These are phyloP conservation scores for Ruditapes philippinarum DNA, from an alignment of 1,140 invertebrate species.

Conservation along the genomic window DNA sequence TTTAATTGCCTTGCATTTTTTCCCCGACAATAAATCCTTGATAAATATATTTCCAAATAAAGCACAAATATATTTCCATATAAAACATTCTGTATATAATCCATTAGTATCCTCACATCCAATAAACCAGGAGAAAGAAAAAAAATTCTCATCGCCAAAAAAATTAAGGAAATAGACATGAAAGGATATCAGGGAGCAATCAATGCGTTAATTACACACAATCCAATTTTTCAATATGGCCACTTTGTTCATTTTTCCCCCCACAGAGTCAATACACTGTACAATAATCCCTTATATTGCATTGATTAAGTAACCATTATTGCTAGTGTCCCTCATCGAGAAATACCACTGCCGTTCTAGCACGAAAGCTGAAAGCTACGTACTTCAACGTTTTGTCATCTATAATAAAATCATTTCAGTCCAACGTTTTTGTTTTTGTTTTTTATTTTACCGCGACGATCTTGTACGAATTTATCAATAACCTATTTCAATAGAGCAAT, in stretches of 20 bases:
- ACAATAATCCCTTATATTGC: neutral
- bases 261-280: neutral
- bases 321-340: neutral
- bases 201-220: constrained; percentile 11
- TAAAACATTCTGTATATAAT: neutral
- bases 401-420: neutral
- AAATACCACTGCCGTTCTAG: no score
- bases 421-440: neutral
- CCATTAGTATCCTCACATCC: neutral
- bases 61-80: no score
- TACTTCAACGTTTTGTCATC: neutral
- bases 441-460: neutral
- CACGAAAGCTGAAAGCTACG: neutral
- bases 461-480: neutral
- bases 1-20: no score
- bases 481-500: constrained; percentile 2
- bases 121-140: neutral
- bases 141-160: neutral
- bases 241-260: constrained; percentile 22
- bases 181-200: neutral
- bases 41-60: no score
- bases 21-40: no score
- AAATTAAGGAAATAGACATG: neutral
- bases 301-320: constrained; percentile 12
- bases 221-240: neutral